These are phyloP conservation scores for Muscidifurax raptorellus DNA, from an alignment of 1,140 invertebrate genomes.

Conservation along the genomic window DNA sequence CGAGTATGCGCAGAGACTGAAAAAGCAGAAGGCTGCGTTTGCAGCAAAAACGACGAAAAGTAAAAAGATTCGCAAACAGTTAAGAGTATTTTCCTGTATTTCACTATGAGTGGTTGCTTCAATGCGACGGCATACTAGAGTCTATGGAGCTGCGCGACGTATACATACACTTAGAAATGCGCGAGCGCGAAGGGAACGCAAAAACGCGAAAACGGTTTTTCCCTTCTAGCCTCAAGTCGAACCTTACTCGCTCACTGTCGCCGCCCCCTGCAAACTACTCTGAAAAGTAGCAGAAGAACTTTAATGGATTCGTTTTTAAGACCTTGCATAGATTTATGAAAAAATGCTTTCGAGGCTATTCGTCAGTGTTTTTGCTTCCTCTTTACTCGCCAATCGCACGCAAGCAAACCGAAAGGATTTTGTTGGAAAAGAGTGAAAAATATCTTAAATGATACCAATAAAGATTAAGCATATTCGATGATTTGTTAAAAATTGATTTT, in stretches of 20 bases:
- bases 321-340: conserved; percentile 44
- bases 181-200: not conserved
- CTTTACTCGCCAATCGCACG: not conserved
- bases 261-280: conserved; percentile 48
- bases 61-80: conserved; percentile 17
- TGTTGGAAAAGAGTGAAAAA: too few species aligned
- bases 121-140: conserved; percentile 8
- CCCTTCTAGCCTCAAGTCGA: not conserved
- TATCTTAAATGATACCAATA: too few species aligned
- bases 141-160: not conserved
- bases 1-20: not conserved
- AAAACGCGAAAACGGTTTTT: conserved; percentile 31
- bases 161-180: conserved; percentile 12
- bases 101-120: conserved; percentile 46
- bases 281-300: conserved; percentile 64
- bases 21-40: not conserved
- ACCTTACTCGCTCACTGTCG: not conserved
- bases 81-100: conserved; percentile 55
- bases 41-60: not conserved
- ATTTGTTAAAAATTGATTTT: too few species aligned
- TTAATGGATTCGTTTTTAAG: conserved; percentile 69
- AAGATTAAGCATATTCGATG: too few species aligned
- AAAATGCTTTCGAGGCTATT: conserved; percentile 6
- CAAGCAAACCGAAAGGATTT: not conserved
- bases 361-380: not conserved